These are phyloP conservation scores for Coilia nasus DNA, from an alignment of 2,797 vertebrate genomes.

Conservation along the genomic window DNA sequence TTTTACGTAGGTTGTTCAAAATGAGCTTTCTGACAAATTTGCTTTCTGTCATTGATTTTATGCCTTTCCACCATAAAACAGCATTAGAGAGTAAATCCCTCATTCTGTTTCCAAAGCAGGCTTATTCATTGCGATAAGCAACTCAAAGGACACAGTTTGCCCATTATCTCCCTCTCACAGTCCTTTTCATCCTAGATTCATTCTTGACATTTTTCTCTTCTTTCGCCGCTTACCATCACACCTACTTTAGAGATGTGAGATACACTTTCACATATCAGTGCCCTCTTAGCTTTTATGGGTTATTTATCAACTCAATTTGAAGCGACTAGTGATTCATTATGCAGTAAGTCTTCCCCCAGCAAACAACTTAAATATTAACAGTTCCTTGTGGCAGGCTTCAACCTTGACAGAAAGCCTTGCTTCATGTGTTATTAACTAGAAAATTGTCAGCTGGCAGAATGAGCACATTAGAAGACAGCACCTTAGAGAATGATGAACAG, in stretches of 20 bases:
- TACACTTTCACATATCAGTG: background rate
- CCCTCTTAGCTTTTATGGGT: slow-evolving; percentile 30
- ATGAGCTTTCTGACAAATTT: too few species aligned
- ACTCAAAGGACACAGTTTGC: background rate
- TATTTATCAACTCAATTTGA: slow-evolving; percentile 41
- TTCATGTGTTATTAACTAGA: slow-evolving; percentile 19
- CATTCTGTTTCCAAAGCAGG: background rate
- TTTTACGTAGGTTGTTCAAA: too few species aligned
- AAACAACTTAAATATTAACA: slow-evolving; percentile 40
- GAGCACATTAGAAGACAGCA: background rate
- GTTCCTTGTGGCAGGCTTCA: slow-evolving; percentile 4
- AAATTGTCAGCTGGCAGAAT: slow-evolving; percentile 21
- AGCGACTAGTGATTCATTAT: slow-evolving; percentile 47
- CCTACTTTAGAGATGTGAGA: background rate
- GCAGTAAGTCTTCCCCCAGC: slow-evolving; percentile 30
- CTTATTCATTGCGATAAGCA: background rate
- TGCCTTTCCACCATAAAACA: too few species aligned
- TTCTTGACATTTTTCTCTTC: background rate
- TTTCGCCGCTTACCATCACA: background rate
- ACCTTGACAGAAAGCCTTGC: slow-evolving; percentile 12
- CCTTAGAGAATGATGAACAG: background rate
- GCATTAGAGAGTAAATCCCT: background rate
- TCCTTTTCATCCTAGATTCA: background rate
- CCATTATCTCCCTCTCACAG: background rate
- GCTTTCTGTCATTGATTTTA: too few species aligned